phyloP scores from a whole-genome alignment of 2,888 invertebrate genomes.

The Ophion ventricosus region DNA sequence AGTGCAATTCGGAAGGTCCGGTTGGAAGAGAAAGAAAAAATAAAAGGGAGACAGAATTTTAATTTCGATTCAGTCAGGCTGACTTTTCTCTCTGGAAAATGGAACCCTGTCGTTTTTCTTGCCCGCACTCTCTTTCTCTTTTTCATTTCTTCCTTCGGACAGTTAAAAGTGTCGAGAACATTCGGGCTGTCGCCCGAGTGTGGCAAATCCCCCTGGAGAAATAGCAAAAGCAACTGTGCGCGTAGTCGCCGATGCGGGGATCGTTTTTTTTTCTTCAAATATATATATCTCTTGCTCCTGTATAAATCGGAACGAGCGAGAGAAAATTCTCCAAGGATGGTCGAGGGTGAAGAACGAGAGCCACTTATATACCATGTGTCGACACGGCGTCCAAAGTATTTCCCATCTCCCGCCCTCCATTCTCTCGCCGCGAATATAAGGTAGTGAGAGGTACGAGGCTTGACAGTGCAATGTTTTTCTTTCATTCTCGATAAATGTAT shows the following conservation, averaged over 20 bases:
- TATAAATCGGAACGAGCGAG: slow-evolving; percentile 31
- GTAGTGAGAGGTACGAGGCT: too few relatives aligned
- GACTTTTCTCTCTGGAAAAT: too few relatives aligned
- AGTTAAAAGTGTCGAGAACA: slow-evolving; percentile 47
- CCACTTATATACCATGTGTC: slow-evolving; percentile 54
- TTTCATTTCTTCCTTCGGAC: slow-evolving; percentile 28
- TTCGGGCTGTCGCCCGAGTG: slow-evolving; percentile 58
- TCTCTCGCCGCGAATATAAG: too few relatives aligned
- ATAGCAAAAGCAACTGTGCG: slow-evolving; percentile 55
- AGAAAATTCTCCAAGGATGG: slow-evolving; percentile 55
- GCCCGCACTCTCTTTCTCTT: slow-evolving; percentile 13
- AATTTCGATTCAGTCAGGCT: too few relatives aligned
- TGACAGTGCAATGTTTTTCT: too few relatives aligned
- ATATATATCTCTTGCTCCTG: neutral
- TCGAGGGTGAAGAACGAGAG: slow-evolving; percentile 34
- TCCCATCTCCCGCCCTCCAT: slow-evolving; percentile 34
- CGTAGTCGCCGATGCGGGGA: slow-evolving; percentile 15
- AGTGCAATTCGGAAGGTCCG: too few relatives aligned
- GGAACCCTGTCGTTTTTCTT: neutral
- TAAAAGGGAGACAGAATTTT: too few relatives aligned
- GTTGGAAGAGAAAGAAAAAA: too few relatives aligned
- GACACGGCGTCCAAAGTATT: slow-evolving; percentile 64
- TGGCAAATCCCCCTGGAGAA: slow-evolving; percentile 60
- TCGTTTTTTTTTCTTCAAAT: too few relatives aligned
- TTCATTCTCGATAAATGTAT: too few relatives aligned